phyloP scores from a whole-genome alignment of 2,888 invertebrate genomes.

The Sarcophaga variegata region DNA sequence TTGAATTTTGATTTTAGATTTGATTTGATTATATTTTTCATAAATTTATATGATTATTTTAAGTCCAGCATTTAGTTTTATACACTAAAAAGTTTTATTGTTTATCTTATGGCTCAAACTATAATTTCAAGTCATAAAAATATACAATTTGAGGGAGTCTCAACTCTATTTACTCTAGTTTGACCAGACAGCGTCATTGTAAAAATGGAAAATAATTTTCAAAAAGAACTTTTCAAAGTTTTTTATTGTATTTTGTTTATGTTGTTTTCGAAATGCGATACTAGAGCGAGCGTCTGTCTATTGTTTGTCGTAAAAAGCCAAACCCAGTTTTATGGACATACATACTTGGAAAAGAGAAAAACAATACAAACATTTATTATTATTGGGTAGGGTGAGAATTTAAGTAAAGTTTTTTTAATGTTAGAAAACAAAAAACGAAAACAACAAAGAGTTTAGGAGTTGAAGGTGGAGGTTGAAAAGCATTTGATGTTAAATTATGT shows the following conservation, averaged over 20 bases:
- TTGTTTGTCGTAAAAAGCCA: background rate
- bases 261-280: background rate
- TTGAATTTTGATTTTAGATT: background rate
- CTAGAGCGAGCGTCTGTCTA: background rate
- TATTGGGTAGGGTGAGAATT: slow-evolving; percentile 54
- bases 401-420: background rate
- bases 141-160: background rate
- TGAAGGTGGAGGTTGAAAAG: background rate
- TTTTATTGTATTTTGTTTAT: background rate
- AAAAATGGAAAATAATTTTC: background rate
- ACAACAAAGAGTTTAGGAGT: background rate
- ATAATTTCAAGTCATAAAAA: background rate
- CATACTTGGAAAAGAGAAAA: background rate
- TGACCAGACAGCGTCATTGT: background rate
- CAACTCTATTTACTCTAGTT: too few species aligned
- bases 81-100: too few species aligned
- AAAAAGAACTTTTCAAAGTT: background rate
- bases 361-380: slow-evolving; percentile 30
- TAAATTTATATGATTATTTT: background rate
- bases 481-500: too few species aligned
- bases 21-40: background rate
- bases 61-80: background rate
- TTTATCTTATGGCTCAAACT: background rate
- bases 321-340: background rate
- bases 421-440: background rate